Conservation (phyloP, 2,113 vertebrate genomes). For the Pampusana beccarii region DNA sequence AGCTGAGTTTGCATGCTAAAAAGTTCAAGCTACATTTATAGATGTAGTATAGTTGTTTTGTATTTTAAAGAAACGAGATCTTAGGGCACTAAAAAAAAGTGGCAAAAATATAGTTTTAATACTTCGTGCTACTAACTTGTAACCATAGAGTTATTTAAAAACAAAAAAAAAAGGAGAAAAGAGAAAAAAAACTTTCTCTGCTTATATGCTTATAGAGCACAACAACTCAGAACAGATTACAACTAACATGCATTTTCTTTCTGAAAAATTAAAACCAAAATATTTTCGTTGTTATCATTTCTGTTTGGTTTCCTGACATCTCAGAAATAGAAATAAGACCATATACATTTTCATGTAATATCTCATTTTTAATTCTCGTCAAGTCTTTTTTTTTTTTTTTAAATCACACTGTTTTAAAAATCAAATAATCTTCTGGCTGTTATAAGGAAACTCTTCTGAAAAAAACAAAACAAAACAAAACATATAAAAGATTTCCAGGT, state of each 20-base stretch:
- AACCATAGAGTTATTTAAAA: no score
- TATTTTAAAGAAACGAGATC: neutral
- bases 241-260: neutral
- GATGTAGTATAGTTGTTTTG: neutral
- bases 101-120: neutral
- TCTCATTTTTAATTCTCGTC: neutral
- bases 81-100: neutral
- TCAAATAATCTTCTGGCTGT: neutral
- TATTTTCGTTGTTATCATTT: neutral
- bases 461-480: neutral
- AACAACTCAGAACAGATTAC: neutral
- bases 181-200: neutral
- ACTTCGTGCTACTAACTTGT: neutral
- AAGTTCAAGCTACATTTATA: neutral
- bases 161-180: no score
- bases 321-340: neutral
- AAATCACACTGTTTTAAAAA: neutral
- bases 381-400: neutral
- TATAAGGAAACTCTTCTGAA: neutral
- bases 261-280: neutral
- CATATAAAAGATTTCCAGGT: neutral
- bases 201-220: neutral
- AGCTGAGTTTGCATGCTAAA: neutral
- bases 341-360: neutral
- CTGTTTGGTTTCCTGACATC: neutral